These are phyloP conservation scores for Cryptoprocta ferox DNA, from an alignment of 2,797 vertebrate genomes.

Conservation along the genomic window DNA sequence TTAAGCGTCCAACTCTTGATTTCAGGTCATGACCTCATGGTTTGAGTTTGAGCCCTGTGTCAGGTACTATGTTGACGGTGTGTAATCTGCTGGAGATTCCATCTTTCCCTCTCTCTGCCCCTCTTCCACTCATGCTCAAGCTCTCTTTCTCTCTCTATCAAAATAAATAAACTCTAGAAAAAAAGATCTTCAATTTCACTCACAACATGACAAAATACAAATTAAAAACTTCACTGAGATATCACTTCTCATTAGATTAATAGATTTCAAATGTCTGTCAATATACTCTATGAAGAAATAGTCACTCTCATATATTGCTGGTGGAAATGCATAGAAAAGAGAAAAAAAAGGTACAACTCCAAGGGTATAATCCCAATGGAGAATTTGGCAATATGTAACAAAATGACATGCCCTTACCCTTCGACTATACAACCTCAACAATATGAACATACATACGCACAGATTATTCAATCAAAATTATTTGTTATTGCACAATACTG, in stretches of 20 bases:
- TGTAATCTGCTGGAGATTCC: no score
- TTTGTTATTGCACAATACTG: neutral
- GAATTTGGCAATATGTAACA: neutral
- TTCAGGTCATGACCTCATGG: no score
- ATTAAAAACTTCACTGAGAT: neutral
- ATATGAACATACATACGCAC: neutral
- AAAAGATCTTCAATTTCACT: slow-evolving; percentile 40
- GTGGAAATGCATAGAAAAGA: neutral
- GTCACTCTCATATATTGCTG: neutral
- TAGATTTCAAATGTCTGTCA: neutral
- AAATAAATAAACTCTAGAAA: no score
- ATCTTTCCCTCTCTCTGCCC: no score
- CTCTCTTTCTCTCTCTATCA: no score
- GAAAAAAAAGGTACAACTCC: neutral
- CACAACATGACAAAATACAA: neutral
- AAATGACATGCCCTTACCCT: neutral
- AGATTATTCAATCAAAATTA: neutral
- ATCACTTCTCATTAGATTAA: neutral
- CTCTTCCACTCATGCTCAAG: no score
- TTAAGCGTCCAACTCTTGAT: no score
- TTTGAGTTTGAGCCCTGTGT: no score
- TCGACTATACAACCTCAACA: neutral
- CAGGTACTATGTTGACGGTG: no score
- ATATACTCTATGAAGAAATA: neutral
- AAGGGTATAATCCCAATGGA: neutral